Base-by-base conservation (phyloP, 2,113 vertebrate genomes). In the Henicopernis longicauda region DNA sequence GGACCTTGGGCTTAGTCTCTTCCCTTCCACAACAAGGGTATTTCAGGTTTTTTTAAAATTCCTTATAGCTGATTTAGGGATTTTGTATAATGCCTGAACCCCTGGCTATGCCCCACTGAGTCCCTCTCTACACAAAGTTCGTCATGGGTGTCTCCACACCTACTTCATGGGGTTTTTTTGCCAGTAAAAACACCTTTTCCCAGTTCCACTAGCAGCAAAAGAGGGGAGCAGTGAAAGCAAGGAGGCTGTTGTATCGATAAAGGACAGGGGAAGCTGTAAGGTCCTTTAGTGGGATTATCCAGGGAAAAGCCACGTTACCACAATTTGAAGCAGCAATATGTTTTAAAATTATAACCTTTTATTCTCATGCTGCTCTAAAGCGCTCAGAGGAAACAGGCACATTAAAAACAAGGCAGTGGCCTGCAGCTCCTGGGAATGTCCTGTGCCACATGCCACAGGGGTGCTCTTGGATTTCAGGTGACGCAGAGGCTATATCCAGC, bases 401-500 rank as follows among this genome's bases (percentile, higher is more conserved):
- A 7, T 67, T 63, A 57, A 62, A 77, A 83, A 67, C 0, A 4
- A 82, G 71, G 42, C 69, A 2, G 1, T 1, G 3, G 47, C 49
- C 72, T 63, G 40, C 73, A 69, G 58, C 32, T 93, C 87, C 79
- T 0, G 0, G n/a, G 79, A 80, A 90, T 82, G 79, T 85, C 71
- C 82, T 86, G 42, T 86, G 62, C 82, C 82, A 72, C 58, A 52
- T 91, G 52, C 65, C 72, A 72, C 82, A 54, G 16, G 34, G 58
- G 58, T 88, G 50, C 55, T 90, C 69, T 82, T 94, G 74, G 62
- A 95, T 96, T 93, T 88, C 90, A 73, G 85, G 88, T 95, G 90
- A 85, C 31, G 38, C 66, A 66, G 54, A 36, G 49, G 27, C 62
- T 87, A 63, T 87, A 95, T 85, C 58, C 74, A 92, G 79, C 59